These are phyloP conservation scores for Crocodylus rhombifer DNA, from an alignment of 2,797 vertebrate genomes.

Conservation along the genomic window DNA sequence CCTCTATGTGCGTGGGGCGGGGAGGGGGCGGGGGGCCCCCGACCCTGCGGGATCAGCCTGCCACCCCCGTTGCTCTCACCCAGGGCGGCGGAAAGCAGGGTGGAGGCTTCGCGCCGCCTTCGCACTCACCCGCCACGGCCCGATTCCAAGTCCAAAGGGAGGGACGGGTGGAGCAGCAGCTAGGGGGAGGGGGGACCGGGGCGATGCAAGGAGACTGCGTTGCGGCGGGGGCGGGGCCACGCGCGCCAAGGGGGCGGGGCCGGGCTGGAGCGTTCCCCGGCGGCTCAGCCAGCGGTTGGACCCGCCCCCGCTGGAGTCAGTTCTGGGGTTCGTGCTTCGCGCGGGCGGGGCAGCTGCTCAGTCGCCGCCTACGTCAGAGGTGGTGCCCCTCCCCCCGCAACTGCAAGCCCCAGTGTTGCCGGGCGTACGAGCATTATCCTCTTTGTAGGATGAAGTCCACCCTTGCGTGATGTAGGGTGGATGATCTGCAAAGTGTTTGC, in stretches of 20 bases:
- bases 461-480: too few species aligned
- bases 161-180: background rate
- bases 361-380: background rate
- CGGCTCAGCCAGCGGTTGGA: background rate
- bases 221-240: background rate
- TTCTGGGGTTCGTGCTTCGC: too few species aligned
- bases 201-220: background rate
- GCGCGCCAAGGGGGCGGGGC: background rate
- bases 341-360: rapidly evolving
- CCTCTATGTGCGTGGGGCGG: background rate
- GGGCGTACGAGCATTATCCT: too few species aligned
- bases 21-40: too few species aligned
- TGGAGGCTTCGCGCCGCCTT: background rate
- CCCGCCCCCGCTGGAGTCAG: background rate
- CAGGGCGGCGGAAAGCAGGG: rapidly evolving
- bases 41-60: rapidly evolving
- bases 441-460: too few species aligned
- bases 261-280: too few species aligned
- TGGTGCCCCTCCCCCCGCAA: background rate
- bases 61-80: too few species aligned
- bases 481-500: too few species aligned
- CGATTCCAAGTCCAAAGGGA: slow-evolving; percentile 44
- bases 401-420: background rate
- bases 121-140: slow-evolving; percentile 62
- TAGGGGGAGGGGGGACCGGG: rapidly evolving